A percentile compares a stretch with the other conserved stretches of the same genome.
phyloP scores from a whole-genome alignment of 2,888 invertebrate genomes.

The Campoletis raptor region DNA sequence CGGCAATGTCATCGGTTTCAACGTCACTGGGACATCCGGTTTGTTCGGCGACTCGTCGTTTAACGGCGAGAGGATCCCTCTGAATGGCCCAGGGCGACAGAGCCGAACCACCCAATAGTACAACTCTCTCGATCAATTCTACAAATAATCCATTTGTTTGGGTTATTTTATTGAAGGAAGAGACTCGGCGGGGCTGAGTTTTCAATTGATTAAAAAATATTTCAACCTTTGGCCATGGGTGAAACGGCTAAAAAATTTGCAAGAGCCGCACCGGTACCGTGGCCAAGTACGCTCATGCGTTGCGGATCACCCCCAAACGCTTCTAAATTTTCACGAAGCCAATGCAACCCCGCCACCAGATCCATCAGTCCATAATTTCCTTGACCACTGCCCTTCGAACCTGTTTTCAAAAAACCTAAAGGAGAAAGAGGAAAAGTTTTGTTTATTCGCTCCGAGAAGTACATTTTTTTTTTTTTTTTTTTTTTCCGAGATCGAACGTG shows the following conservation, averaged over 20 bases:
- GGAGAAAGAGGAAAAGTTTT: too few relatives aligned
- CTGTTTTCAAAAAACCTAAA: slow-evolving; percentile 95
- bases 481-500: slow-evolving; percentile 6
- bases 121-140: slow-evolving; percentile 95
- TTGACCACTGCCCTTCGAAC: slow-evolving; percentile 94
- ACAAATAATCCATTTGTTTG: slow-evolving; percentile 77
- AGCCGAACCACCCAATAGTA: slow-evolving; percentile 95
- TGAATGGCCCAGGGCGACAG: slow-evolving; percentile 97
- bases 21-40: slow-evolving; percentile 94
- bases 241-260: slow-evolving; percentile 98
- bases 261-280: slow-evolving; percentile 98
- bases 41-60: slow-evolving; percentile 92
- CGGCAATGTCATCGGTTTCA: slow-evolving; percentile 93
- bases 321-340: slow-evolving; percentile 97
- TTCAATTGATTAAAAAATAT: not conserved
- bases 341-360: slow-evolving; percentile 97
- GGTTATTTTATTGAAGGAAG: not conserved
- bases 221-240: slow-evolving; percentile 95
- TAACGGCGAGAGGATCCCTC: slow-evolving; percentile 92
- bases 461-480: too few relatives aligned
- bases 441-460: too few relatives aligned
- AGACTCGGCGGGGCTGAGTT: slow-evolving; percentile 72
- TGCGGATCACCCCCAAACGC: slow-evolving; percentile 98
- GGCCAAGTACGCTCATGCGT: slow-evolving; percentile 97
- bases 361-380: slow-evolving; percentile 97